A percentile compares a stretch with the other conserved stretches of the same genome.
Evolutionary conservation across 2,113 vertebrate species (phyloP).

Genomic region (Dicaeum eximium): DNA sequence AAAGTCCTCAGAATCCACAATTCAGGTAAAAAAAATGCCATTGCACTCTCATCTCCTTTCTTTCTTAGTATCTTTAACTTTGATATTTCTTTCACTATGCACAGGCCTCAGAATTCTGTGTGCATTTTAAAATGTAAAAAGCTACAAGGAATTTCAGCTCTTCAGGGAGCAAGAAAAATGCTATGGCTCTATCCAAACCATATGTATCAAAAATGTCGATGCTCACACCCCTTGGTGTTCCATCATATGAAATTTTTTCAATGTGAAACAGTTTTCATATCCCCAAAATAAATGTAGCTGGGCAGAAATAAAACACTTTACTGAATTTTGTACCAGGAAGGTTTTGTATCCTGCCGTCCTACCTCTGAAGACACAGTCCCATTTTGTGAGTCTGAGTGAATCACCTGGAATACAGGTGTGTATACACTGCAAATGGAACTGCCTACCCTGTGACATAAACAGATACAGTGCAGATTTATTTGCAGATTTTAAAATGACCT

Average conservation of each 20-base stretch:
- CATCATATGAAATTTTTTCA: conserved; percentile 21
- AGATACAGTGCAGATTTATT: conserved; percentile 13
- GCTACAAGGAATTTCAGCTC: background rate
- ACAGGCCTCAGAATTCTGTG: background rate
- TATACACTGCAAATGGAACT: conserved; percentile 8
- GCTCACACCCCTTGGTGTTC: background rate
- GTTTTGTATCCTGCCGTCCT: conserved; percentile 20
- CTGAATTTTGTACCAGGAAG: conserved; percentile 23
- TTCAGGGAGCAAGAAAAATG: background rate
- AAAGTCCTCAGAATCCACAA: background rate
- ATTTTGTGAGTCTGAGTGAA: conserved; percentile 42
- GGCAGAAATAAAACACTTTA: conserved; percentile 38
- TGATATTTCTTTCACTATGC: background rate
- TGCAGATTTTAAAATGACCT: too few relatives aligned
- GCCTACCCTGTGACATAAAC: background rate
- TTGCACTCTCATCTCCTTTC: background rate
- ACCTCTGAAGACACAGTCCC: background rate
- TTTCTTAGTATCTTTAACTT: background rate
- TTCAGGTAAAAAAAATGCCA: background rate
- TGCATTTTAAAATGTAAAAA: background rate
- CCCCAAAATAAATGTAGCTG: conserved; percentile 14
- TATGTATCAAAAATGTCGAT: background rate
- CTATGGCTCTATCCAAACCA: background rate
- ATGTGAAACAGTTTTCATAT: background rate
- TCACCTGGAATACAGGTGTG: conserved; percentile 41